Percentiles rank a stretch among this genome's conserved stretches.
Evolutionary conservation across 2,888 invertebrate species (phyloP).

Genomic region (Perithous albicinctus): DNA sequence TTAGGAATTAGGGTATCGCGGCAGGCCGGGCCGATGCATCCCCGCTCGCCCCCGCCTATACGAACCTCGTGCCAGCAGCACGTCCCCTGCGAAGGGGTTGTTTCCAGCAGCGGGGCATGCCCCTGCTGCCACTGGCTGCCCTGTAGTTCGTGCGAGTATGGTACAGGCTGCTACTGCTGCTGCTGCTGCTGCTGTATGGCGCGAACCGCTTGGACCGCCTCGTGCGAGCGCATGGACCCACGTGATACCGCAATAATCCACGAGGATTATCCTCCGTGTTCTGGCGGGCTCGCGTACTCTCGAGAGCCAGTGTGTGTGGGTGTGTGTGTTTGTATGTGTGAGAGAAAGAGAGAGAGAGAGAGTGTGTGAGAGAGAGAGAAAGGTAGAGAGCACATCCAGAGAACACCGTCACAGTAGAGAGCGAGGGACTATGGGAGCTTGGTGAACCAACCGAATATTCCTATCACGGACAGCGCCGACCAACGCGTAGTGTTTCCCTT

Average conservation of each 20-base stretch:
- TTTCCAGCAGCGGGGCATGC: slow-evolving; percentile 62
- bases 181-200: slow-evolving; percentile 43
- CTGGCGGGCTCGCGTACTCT: slow-evolving; percentile 63
- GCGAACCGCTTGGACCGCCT: slow-evolving; percentile 75
- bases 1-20: slow-evolving; percentile 85
- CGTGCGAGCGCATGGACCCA: slow-evolving; percentile 83
- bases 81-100: slow-evolving; percentile 67
- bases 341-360: slow-evolving; percentile 46
- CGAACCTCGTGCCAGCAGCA: slow-evolving; percentile 66
- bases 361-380: slow-evolving; percentile 64
- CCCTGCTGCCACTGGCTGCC: slow-evolving; percentile 55
- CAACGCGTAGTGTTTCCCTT: slow-evolving; percentile 66
- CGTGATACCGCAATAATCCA: slow-evolving; percentile 85
- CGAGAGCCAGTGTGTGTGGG: slow-evolving; percentile 58
- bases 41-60: slow-evolving; percentile 43
- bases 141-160: slow-evolving; percentile 54
- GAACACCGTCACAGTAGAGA: slow-evolving; percentile 24
- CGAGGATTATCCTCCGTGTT: slow-evolving; percentile 82
- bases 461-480: slow-evolving; percentile 76
- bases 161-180: slow-evolving; percentile 21
- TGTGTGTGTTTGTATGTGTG: too few relatives aligned
- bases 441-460: slow-evolving; percentile 80
- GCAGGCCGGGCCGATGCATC: slow-evolving; percentile 80
- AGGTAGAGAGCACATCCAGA: background rate
- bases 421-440: slow-evolving; percentile 75